Percentiles rank a stretch among this genome's conserved stretches.
Evolutionary conservation across 1,140 invertebrate genomes (phyloP).

Genomic region (Zaprionus capensis): DNA sequence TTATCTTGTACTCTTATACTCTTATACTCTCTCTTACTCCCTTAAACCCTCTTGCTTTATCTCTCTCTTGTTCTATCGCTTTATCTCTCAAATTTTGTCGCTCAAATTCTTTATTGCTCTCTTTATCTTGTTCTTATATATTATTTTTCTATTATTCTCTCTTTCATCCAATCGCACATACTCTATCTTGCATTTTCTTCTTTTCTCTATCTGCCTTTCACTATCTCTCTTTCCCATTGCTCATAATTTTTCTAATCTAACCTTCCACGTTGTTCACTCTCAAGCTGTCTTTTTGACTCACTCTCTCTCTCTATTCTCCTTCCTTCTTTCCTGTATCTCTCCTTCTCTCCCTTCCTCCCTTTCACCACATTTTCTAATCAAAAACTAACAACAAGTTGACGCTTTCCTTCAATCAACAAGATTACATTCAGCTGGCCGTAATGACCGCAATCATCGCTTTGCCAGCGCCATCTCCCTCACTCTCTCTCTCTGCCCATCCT

Average conservation of each 20-base stretch:
- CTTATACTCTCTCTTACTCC: background rate
- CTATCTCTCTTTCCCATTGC: too few relatives aligned
- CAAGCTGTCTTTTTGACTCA: too few relatives aligned
- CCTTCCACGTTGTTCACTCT: too few relatives aligned
- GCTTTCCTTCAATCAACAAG: conserved; percentile 11
- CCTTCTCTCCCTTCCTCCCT: background rate
- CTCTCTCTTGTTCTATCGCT: background rate
- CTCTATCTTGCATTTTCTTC: too few relatives aligned
- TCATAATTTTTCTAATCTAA: too few relatives aligned
- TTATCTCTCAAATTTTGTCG: too few relatives aligned
- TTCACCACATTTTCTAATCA: background rate
- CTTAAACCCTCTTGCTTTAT: background rate
- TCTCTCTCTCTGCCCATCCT: background rate
- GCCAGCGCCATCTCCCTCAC: background rate
- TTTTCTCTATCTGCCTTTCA: background rate
- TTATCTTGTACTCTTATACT: too few relatives aligned
- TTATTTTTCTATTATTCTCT: too few relatives aligned
- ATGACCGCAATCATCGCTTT: conserved; percentile 45
- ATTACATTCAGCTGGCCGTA: conserved; percentile 37
- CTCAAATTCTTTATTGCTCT: background rate
- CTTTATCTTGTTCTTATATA: background rate
- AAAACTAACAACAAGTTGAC: background rate
- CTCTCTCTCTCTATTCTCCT: too few relatives aligned
- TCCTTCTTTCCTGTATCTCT: too few relatives aligned
- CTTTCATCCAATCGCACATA: too few relatives aligned